These are phyloP conservation scores for Chroicocephalus ridibundus DNA, from an alignment of 2,113 vertebrate species.

Conservation along the genomic window DNA sequence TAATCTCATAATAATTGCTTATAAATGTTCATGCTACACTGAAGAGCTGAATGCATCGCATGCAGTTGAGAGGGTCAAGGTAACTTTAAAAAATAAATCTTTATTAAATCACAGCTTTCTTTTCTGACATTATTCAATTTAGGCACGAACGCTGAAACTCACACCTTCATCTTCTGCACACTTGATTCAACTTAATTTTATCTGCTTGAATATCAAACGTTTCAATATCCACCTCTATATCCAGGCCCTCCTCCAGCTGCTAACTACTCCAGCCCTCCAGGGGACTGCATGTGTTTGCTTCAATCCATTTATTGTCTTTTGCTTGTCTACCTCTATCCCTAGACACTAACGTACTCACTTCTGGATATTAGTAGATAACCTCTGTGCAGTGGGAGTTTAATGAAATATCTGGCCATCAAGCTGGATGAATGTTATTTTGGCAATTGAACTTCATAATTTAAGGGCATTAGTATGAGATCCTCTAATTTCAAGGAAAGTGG, in stretches of 20 bases:
- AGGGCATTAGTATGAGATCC: not conserved
- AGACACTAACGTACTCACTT: constrained; percentile 35
- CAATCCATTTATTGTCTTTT: constrained; percentile 50
- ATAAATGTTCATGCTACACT: constrained; percentile 53
- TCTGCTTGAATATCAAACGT: constrained; percentile 20
- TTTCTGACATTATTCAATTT: constrained; percentile 46
- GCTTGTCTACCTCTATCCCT: constrained; percentile 31
- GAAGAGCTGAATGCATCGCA: constrained; percentile 43
- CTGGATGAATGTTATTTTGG: constrained; percentile 31
- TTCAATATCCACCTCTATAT: constrained; percentile 30
- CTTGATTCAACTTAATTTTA: constrained; percentile 46
- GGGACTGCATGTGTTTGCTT: constrained; percentile 32
- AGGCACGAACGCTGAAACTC: not conserved
- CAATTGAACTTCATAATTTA: constrained; percentile 30
- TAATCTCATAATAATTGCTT: constrained; percentile 69
- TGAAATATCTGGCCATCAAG: constrained; percentile 25
- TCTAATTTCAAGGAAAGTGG: not conserved
- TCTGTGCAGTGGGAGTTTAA: constrained; percentile 16
- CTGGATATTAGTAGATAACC: constrained; percentile 44
- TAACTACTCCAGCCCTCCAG: constrained; percentile 34
- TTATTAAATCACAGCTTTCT: constrained; percentile 42
- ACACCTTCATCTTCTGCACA: constrained; percentile 29
- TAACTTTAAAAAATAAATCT: constrained; percentile 55
- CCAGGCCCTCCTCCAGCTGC: constrained; percentile 16
- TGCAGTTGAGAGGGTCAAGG: constrained; percentile 34